Base-by-base conservation (phyloP, 2,797 vertebrate genomes). In the Dipus sagitta region DNA sequence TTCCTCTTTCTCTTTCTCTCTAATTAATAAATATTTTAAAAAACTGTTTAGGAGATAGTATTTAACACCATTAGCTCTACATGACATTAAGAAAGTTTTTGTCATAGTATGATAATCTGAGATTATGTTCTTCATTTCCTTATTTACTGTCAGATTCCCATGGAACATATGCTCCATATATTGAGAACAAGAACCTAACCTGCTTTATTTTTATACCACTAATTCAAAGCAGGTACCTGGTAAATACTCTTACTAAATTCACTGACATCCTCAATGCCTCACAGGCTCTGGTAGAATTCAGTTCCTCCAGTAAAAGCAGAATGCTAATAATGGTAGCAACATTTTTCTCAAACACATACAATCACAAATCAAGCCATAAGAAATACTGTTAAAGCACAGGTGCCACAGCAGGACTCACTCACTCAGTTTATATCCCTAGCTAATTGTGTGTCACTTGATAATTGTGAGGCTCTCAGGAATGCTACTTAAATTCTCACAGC, bases 41-140 rank as follows among this genome's bases (percentile, higher is more conserved):
- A 47, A 47, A 74, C 75, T 15, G 32, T 42, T 34, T 85, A 60
- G 32, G 42, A 92, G 42, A 71, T 2, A 47, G 20, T 58, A 60
- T 60, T 38, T n/a, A 93, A 77, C 24, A 91, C 24, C 60, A 74
- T 70, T 76, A 86, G 92, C 58, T 62, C 60, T 75, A 8, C 12
- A 26, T 75, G 72, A 78, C 47, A 75, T 24, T 60, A 67, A 42
- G 13, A 24, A 72, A 2, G 34, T 83, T 90, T 87, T 90, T 83
- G 80, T 78, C 14, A 13, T 15, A n/a, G 30, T 17, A 42, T 13
- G 3, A 24, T 26, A 58, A 68, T 64, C 10, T 90, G 52, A 90
- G 88, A 42, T 80, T 30, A 75, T 34, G 20, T 24, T 64, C 62
- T 23, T 52, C 42, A 47, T 47, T 47, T 67, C 32, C 75, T 58